A percentile compares a stretch with the other conserved stretches of the same genome.
Evolutionary conservation across 2,888 invertebrate species (phyloP).

Genomic region (Hololepta plana): DNA sequence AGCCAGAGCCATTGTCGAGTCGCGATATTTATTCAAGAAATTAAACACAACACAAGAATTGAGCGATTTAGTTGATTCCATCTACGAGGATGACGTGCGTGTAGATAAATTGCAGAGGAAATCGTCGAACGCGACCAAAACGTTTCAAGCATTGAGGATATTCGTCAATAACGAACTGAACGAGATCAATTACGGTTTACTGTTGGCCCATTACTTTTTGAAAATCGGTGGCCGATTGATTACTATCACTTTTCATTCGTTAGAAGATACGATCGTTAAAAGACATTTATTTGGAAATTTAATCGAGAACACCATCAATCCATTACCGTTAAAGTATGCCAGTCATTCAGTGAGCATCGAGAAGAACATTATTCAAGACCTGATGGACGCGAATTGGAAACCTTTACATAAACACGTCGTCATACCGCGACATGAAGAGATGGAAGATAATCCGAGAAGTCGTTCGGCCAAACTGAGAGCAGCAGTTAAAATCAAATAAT

Average conservation of each 20-base stretch:
- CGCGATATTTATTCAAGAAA: constrained; percentile 38
- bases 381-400: constrained; percentile 55
- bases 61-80: constrained; percentile 34
- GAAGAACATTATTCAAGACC: constrained; percentile 37
- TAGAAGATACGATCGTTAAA: constrained; percentile 88
- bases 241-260: constrained; percentile 77
- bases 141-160: constrained; percentile 84
- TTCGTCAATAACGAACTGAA: constrained; percentile 94
- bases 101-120: constrained; percentile 57
- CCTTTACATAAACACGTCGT: constrained; percentile 67
- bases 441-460: constrained; percentile 63
- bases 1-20: constrained; percentile 71
- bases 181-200: constrained; percentile 77
- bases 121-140: constrained; percentile 74
- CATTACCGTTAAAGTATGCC: constrained; percentile 51
- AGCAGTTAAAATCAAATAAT: constrained; percentile 49
- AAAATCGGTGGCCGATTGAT: constrained; percentile 63
- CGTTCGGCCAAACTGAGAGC: constrained; percentile 80
- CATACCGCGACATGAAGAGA: constrained; percentile 52
- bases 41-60: constrained; percentile 72
- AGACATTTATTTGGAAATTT: constrained; percentile 67
- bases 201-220: constrained; percentile 57
- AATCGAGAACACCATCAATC: constrained; percentile 50
- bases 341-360: constrained; percentile 42
- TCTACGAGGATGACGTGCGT: constrained; percentile 30